Base-by-base conservation (phyloP, 2,888 invertebrate species). In the Hipparchia semele region DNA sequence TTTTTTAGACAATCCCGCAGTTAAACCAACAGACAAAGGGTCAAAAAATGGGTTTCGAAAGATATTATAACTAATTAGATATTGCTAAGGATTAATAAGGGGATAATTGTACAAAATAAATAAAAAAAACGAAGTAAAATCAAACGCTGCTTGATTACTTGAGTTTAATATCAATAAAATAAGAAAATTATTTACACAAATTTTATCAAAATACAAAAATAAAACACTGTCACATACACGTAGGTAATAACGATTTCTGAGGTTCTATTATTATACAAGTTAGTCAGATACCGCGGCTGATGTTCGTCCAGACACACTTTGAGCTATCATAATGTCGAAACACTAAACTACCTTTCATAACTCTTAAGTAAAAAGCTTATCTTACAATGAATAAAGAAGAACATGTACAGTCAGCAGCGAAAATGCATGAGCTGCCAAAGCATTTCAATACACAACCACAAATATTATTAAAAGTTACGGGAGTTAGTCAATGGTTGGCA, bases 81-180 rank as follows among this genome's bases (percentile, higher is more conserved):
- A 39, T 39, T 4, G 5, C 3, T 49, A 49, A 7, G 23, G n/a
- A 8, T 8, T 0, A 13, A 23, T 23, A 9, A 4, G 9, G 3
- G 33, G 6, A 39, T 39, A 12, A 23, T 23, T 65, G 6, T 51
- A 51, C 33, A 69, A 69, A 53, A 62, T 39, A 70, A 60, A 39
- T 39, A 39, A 54, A 53, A 61, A 54, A 46, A 70, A 8, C 6
- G 13, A 10, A 12, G 49, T 58, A 46, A 70, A 70, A 70, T 69
- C 73, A 77, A 77, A 76, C 75, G 75, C 73, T 65, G 72, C 75
- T 88, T 88, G 93, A 93, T 92, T 93, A 93, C 91, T 93, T 88
- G 92, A 92, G 92, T 93, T 93, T 93, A 93, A 91, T 93, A 93
- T 92, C 93, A 92, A 93, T 93, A 92, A 93, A 92, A 93, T 93